phyloP scores from a whole-genome alignment of 2,113 vertebrate species.

The Charina bottae region DNA sequence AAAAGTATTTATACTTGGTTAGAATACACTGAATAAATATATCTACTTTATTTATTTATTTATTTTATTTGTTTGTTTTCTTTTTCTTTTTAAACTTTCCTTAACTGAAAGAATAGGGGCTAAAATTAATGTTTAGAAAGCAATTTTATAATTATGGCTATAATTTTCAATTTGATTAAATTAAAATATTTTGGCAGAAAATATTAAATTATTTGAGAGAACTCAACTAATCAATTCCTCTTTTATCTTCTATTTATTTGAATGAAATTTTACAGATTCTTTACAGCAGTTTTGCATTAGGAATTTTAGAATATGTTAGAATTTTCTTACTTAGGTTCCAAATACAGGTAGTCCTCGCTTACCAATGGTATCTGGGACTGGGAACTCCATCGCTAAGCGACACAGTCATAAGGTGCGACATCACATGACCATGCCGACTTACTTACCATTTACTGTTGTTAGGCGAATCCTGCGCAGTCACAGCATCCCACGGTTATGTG shows the following conservation, averaged over 20 bases:
- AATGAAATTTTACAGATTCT: background rate
- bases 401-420: background rate
- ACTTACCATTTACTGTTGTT: background rate
- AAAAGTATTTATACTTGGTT: conserved; percentile 4
- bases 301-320: background rate
- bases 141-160: conserved; percentile 11
- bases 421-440: background rate
- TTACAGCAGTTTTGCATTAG: background rate
- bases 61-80: no score
- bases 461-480: background rate
- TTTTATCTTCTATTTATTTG: background rate
- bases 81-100: conserved; percentile 23
- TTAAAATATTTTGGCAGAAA: conserved; percentile 5
- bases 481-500: background rate
- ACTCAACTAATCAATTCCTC: background rate
- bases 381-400: background rate
- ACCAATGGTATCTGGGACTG: background rate
- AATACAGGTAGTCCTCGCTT: background rate
- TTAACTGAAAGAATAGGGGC: conserved; percentile 7
- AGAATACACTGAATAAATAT: background rate
- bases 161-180: conserved; percentile 21
- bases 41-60: conserved; percentile 14
- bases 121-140: conserved; percentile 40
- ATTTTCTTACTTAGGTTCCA: background rate
- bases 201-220: conserved; percentile 19